phyloP scores from a whole-genome alignment of 2,888 invertebrate genomes.

The Mythimna albipuncta region DNA sequence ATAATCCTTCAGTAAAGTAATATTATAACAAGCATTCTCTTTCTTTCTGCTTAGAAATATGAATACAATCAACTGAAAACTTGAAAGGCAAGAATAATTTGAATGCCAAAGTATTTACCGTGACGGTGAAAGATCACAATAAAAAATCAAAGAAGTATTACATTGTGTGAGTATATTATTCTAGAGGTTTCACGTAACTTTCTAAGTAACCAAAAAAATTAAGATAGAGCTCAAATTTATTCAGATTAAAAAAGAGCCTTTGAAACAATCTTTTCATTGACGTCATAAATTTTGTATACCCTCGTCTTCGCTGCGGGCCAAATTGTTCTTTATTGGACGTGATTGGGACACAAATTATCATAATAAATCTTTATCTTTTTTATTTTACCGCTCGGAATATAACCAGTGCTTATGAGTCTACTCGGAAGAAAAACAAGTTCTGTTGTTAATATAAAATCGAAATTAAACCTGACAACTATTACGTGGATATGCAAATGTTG shows the following conservation, averaged over 20 bases:
- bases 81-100: not conserved
- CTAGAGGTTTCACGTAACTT: not conserved
- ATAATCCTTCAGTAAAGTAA: not conserved
- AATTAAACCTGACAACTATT: not conserved
- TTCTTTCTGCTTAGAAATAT: not conserved
- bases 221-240: not conserved
- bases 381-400: not conserved
- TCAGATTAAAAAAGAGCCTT: not conserved
- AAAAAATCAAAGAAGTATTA: not conserved
- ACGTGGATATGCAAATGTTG: constrained; percentile 15
- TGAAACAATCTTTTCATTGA: constrained; percentile 6
- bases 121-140: not conserved
- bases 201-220: constrained; percentile 1
- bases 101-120: constrained; percentile 2
- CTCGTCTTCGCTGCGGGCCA: not conserved
- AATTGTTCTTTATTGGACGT: constrained; percentile 22
- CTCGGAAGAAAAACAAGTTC: not conserved
- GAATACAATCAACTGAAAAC: not conserved
- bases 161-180: not conserved
- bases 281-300: constrained; percentile 4
- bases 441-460: not conserved
- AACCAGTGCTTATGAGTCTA: not conserved
- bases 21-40: not conserved
- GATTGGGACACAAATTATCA: constrained; percentile 11
- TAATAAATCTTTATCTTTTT: constrained; percentile 21